Evolutionary conservation across 2,797 vertebrate genomes (phyloP).

Genomic region (Perodicticus potto): DNA sequence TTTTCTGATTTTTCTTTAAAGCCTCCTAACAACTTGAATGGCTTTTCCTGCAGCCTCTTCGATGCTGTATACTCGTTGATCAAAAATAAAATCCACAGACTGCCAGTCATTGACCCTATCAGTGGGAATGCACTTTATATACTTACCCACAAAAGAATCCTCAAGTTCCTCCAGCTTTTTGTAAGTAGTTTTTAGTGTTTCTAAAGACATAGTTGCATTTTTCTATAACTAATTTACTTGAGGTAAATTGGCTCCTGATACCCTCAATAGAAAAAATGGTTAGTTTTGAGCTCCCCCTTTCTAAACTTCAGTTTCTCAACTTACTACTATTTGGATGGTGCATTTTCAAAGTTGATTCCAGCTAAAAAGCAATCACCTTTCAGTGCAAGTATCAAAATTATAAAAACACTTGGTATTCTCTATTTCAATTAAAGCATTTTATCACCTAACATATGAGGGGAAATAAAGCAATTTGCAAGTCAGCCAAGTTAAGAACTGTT

Average conservation of each 20-base stretch:
- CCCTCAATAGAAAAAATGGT: conserved; percentile 4
- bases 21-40: conserved; percentile 70
- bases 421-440: background rate
- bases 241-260: background rate
- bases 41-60: conserved; percentile 93
- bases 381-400: background rate
- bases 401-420: background rate
- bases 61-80: conserved; percentile 98
- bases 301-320: background rate
- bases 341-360: conserved; percentile 19
- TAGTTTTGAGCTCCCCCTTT: background rate
- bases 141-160: conserved; percentile 99
- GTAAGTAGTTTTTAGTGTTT: conserved; percentile 91
- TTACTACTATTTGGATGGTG: background rate
- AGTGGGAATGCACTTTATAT: conserved; percentile 99
- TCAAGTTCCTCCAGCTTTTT: conserved; percentile 99
- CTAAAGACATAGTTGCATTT: conserved; percentile 35
- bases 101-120: conserved; percentile 97
- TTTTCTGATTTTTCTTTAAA: background rate
- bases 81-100: conserved; percentile 99
- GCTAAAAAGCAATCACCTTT: background rate
- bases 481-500: background rate
- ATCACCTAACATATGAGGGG: background rate
- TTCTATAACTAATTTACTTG: conserved; percentile 34
- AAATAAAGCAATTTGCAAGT: background rate